These are phyloP conservation scores for Ctenomys sociabilis DNA, from an alignment of 2,113 vertebrate species.

Conservation along the genomic window DNA sequence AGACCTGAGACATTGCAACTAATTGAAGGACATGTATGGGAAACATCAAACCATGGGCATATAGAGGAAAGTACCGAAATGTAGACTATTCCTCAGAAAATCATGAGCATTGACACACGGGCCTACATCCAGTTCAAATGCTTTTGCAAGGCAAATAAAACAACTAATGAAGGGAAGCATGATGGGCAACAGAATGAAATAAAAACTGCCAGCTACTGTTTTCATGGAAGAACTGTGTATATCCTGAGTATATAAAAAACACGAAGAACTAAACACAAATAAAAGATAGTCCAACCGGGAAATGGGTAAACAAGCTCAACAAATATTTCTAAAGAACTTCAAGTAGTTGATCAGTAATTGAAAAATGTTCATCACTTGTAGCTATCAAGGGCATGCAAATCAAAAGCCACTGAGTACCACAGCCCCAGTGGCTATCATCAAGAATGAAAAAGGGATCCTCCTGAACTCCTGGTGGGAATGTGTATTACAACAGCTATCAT, in stretches of 20 bases:
- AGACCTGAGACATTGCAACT: background rate
- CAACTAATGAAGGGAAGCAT: background rate
- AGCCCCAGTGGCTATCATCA: background rate
- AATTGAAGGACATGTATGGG: background rate
- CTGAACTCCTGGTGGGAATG: background rate
- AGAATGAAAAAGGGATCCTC: background rate
- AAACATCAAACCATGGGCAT: background rate
- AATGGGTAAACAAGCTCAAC: background rate
- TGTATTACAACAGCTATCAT: background rate
- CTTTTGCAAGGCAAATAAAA: background rate
- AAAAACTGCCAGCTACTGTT: background rate
- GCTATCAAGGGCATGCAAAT: background rate
- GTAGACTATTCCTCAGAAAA: background rate
- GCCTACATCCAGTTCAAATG: background rate
- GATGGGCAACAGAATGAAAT: background rate
- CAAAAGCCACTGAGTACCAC: background rate
- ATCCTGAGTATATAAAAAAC: background rate
- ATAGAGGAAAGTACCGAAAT: background rate
- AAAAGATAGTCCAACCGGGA: background rate
- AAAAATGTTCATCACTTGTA: background rate
- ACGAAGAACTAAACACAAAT: background rate
- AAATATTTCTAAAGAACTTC: background rate
- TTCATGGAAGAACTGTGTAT: background rate
- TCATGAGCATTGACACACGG: background rate
- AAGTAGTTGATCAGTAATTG: background rate